Evolutionary conservation across 2,113 vertebrate genomes (phyloP).

Genomic region (Dasyornis broadbenti): DNA sequence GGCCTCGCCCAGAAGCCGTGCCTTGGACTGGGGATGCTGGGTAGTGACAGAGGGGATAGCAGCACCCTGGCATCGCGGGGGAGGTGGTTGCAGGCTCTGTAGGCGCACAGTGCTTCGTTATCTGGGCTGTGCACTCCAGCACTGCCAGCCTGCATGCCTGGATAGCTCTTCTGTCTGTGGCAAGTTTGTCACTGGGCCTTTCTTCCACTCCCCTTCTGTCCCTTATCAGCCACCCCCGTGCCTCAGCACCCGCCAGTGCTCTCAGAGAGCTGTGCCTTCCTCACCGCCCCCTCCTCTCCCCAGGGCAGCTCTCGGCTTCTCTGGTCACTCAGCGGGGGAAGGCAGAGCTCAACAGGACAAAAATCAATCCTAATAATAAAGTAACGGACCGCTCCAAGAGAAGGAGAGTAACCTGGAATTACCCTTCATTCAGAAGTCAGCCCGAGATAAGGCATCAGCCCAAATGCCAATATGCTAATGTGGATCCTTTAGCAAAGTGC

Average conservation of each 20-base stretch:
- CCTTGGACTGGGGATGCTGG: neutral
- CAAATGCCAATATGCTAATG: conserved; percentile 60
- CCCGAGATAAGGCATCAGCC: neutral
- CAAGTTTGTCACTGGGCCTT: neutral
- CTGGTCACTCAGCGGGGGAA: rapidly evolving
- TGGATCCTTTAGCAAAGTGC: neutral
- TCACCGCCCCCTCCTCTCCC: neutral
- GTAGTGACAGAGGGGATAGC: neutral
- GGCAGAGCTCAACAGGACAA: neutral
- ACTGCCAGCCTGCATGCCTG: neutral
- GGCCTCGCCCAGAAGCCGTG: neutral
- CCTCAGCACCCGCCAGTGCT: neutral
- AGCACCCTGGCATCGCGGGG: rapidly evolving
- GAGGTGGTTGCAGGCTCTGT: neutral
- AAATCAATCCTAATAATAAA: neutral
- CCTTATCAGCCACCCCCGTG: neutral
- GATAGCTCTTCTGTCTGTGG: neutral
- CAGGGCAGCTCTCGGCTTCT: neutral
- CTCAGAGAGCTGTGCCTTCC: neutral
- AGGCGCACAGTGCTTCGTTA: rapidly evolving
- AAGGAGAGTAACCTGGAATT: neutral
- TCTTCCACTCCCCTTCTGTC: neutral
- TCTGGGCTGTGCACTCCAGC: neutral
- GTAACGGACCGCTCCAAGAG: neutral
- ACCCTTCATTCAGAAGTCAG: conserved; percentile 24